A percentile compares a stretch with the other conserved stretches of the same genome.
Evolutionary conservation across 2,797 vertebrate genomes (phyloP).

Genomic region (Chromis chromis): DNA sequence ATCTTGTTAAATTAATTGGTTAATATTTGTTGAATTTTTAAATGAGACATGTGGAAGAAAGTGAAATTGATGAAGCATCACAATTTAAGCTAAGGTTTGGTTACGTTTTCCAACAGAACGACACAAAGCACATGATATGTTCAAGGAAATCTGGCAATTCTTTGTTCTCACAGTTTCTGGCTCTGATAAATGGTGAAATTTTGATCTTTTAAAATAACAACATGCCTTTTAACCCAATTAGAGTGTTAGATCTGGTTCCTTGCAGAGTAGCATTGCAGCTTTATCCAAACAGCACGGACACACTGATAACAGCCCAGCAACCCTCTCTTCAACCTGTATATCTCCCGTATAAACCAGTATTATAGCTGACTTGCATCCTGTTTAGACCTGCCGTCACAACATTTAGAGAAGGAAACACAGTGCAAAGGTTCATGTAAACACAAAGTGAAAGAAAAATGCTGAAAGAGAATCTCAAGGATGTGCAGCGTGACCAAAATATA

Average conservation of each 20-base stretch:
- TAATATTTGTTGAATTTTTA: too few species aligned
- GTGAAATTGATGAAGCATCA: too few species aligned
- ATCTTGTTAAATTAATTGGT: too few species aligned
- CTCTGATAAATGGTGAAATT: too few species aligned
- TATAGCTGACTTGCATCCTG: constrained; percentile 71
- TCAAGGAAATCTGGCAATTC: too few species aligned
- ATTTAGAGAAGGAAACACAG: constrained; percentile 60
- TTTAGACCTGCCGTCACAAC: constrained; percentile 75
- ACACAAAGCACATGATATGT: too few species aligned
- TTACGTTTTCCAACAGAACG: too few species aligned
- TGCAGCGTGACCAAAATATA: constrained; percentile 31
- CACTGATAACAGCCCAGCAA: constrained; percentile 14
- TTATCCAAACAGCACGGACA: constrained; percentile 22
- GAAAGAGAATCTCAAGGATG: constrained; percentile 52
- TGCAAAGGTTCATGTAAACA: constrained; percentile 63
- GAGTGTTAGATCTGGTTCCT: background rate
- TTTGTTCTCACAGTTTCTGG: too few species aligned
- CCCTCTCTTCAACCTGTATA: constrained; percentile 36
- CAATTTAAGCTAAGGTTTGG: too few species aligned
- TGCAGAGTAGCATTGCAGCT: background rate
- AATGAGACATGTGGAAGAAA: too few species aligned
- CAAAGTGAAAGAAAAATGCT: background rate
- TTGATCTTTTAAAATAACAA: too few species aligned
- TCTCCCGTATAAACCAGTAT: constrained; percentile 55
- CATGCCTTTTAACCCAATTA: too few species aligned